Evolutionary conservation across 2,888 invertebrate genomes (phyloP), one percentile per base, ranked within the genome.

Genomic region (Tridacna crocea): DNA sequence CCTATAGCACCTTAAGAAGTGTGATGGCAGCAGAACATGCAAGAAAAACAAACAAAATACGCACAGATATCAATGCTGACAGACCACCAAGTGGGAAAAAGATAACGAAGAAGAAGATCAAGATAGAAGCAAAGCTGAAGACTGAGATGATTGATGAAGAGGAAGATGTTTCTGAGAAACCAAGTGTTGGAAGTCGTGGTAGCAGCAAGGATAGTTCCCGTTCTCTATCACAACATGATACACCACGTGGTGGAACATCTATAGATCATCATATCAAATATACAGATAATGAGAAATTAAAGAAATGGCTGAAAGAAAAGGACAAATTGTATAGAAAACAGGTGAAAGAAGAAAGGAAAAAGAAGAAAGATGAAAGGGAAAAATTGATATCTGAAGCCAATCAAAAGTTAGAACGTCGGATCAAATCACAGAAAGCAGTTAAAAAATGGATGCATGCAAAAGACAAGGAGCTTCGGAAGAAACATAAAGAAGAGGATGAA

Each of bases 391-490:
- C 87, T 61, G 86, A 90, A 80, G 87, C 85, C 51, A 88, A 88
- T 75, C 87, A 89, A 46, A 89, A 86, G 78, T 83, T 88, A 68
- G 88, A 89, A 63, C 82, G 77, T 58, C 79, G 81, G 17, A 75
- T 88, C 17, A 82, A 87, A 60, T 90, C 90, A 1, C 83, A 90
- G 58, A 88, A 90, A 74, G 77, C 79, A 0, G 90, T 90, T 1
- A 86, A 90, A 73, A 83, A 88, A 74, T 92, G 92, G 92, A 89
- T 90, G 88, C 78, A 80, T 26, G 74, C 85, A 51, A 91, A 92
- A 61, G 88, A 88, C 26, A 90, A 89, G 68, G 92, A 91, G 58
- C 88, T 88, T 11, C 48, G 75, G 48, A 77, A 80, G 72, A 84
- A 75, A 36, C 83, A 83, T 74, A 85, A 87, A 70, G 89, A 90